Percentiles rank a stretch among this genome's conserved stretches.
Evolutionary conservation across 2,888 invertebrate species (phyloP).

Genomic region (Onthophagus sagittarius): DNA sequence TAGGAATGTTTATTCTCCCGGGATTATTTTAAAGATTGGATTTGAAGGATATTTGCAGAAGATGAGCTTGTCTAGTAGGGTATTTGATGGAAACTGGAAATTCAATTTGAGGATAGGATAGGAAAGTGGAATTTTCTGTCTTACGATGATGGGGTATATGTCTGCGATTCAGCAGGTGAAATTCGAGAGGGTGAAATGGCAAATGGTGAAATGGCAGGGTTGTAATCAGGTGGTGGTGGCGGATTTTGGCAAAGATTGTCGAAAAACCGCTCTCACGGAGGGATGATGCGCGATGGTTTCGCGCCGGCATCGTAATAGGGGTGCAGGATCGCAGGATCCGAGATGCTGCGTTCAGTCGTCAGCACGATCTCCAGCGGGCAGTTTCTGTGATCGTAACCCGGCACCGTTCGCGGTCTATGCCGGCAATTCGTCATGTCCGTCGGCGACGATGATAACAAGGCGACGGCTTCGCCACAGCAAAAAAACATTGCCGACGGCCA

Average conservation of each 20-base stretch:
- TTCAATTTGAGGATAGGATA: not conserved
- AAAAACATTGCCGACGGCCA: constrained; percentile 47
- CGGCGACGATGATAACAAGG: constrained; percentile 45
- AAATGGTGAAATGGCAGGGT: not conserved
- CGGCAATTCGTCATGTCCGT: constrained; percentile 40
- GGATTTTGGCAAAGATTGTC: constrained; percentile 27
- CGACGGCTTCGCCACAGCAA: constrained; percentile 36
- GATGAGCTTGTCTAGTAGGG: too few species aligned
- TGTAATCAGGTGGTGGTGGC: not conserved
- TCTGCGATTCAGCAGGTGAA: not conserved
- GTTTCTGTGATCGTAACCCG: constrained; percentile 29
- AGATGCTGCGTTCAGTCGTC: constrained; percentile 34
- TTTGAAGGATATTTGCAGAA: too few species aligned
- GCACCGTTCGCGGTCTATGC: constrained; percentile 42
- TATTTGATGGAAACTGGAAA: too few species aligned
- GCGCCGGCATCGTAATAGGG: constrained; percentile 31
- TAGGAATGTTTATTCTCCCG: too few species aligned
- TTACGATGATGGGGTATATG: not conserved
- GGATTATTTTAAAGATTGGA: too few species aligned
- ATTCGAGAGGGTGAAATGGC: not conserved
- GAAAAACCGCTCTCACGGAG: constrained; percentile 27
- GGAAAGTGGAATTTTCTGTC: not conserved
- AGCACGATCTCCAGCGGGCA: constrained; percentile 17
- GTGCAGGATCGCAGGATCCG: constrained; percentile 33
- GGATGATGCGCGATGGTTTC: constrained; percentile 33